phyloP scores from a whole-genome alignment of 2,113 vertebrate species.

The Perca flavescens region DNA sequence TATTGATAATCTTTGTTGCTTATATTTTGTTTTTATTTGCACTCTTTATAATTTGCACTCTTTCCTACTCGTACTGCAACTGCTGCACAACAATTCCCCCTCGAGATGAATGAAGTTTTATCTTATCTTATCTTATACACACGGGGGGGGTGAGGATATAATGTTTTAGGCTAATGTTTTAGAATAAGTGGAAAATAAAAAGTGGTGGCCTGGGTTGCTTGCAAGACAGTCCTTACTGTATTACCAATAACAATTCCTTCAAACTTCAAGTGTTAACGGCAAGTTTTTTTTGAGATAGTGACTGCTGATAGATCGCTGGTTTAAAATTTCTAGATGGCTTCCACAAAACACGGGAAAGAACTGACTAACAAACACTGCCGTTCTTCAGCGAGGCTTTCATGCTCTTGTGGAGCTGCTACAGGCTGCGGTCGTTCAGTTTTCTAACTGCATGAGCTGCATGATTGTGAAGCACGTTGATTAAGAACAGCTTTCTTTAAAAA shows the following conservation, averaged over 20 bases:
- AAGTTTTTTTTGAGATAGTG: neutral
- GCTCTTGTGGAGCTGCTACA: neutral
- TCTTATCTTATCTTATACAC: neutral
- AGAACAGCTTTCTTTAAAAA: conserved; percentile 22
- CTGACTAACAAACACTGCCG: neutral
- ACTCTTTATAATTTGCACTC: neutral
- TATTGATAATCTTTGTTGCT: neutral
- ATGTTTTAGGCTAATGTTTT: neutral
- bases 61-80: neutral
- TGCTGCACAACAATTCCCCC: neutral
- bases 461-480: conserved; percentile 37
- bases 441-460: conserved; percentile 21
- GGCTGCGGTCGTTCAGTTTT: conserved; percentile 2
- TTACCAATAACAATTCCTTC: neutral
- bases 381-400: neutral
- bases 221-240: neutral
- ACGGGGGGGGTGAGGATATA: neutral
- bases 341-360: too few species aligned
- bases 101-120: neutral
- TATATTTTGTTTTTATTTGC: neutral
- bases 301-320: neutral
- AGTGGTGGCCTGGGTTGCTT: neutral
- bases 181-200: neutral
- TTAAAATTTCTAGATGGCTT: neutral
- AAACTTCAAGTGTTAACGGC: neutral